Evolutionary conservation across 2,888 invertebrate genomes (phyloP).

Genomic region (Netelia virgata): DNA sequence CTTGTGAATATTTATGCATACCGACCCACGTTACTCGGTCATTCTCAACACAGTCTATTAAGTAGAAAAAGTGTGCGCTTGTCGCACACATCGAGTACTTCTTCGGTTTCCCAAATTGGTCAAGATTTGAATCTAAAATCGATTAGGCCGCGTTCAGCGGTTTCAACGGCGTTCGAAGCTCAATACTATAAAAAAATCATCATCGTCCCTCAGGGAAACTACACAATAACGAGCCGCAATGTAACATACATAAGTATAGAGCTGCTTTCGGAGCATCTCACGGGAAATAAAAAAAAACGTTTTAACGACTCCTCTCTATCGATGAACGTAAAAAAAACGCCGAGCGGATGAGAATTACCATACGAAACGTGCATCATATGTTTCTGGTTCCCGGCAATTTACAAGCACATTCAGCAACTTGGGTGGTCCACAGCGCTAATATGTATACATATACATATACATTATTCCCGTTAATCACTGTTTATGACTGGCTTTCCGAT

Average conservation of each 20-base stretch:
- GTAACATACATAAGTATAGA: conserved; percentile 30
- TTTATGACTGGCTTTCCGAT: not conserved
- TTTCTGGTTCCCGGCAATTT: not conserved
- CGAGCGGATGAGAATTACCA: conserved; percentile 12
- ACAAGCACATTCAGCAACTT: conserved; percentile 25
- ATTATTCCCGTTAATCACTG: not conserved
- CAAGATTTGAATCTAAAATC: conserved; percentile 63
- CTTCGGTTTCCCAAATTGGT: conserved; percentile 27
- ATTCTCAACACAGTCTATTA: not conserved
- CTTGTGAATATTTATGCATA: not conserved
- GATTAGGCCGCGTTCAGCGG: conserved; percentile 56
- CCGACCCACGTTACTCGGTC: not conserved
- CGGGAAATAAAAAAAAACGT: conserved; percentile 34
- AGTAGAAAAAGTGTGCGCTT: not conserved
- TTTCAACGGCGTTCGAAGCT: conserved; percentile 46
- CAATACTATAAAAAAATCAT: conserved; percentile 25
- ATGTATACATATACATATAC: too few relatives aligned
- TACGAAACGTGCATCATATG: conserved; percentile 14
- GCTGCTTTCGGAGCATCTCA: conserved; percentile 7
- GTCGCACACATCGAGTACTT: conserved; percentile 4
- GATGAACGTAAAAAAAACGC: conserved; percentile 13
- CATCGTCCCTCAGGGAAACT: conserved; percentile 28
- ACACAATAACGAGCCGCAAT: conserved; percentile 27
- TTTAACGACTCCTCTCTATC: conserved; percentile 47
- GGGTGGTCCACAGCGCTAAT: conserved; percentile 32